phyloP scores from a whole-genome alignment of 2,888 invertebrate species.

The Willowsia nigromaculata region DNA sequence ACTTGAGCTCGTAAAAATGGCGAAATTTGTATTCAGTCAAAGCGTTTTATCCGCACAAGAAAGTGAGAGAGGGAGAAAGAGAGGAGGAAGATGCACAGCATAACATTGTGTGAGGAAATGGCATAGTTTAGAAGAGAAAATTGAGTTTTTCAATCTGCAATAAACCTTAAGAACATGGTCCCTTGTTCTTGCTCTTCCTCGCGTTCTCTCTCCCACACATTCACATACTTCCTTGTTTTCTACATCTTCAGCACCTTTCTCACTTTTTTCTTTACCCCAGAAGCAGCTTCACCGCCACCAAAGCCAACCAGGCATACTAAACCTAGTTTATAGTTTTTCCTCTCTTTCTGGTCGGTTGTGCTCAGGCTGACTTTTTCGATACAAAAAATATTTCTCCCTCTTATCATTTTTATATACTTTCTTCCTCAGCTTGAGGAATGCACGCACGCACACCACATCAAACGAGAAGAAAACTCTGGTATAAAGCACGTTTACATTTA shows the following conservation, averaged over 20 bases:
- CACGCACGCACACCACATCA: conserved; percentile 20
- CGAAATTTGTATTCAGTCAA: conserved; percentile 78
- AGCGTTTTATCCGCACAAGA: conserved; percentile 72
- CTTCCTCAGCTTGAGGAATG: neutral
- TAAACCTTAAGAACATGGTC: conserved; percentile 75
- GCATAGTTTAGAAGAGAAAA: conserved; percentile 79
- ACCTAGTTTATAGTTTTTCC: conserved; percentile 33
- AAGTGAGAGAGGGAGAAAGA: conserved; percentile 69
- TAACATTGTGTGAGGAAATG: conserved; percentile 77
- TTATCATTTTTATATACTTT: neutral
- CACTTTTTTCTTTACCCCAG: neutral
- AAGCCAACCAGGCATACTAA: conserved; percentile 19
- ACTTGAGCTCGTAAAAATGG: conserved; percentile 68
- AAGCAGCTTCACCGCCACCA: neutral
- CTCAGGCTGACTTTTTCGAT: conserved; percentile 12
- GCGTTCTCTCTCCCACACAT: neutral
- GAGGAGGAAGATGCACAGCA: conserved; percentile 71
- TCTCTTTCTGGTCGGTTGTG: neutral
- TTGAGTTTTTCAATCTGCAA: conserved; percentile 79
- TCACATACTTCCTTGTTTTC: neutral
- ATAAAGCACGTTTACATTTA: conserved; percentile 13
- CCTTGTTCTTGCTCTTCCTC: conserved; percentile 24
- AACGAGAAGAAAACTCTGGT: neutral
- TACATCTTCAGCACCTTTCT: neutral
- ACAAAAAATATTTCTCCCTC: conserved; percentile 18